Percentiles rank a stretch among this genome's conserved stretches.
These are phyloP conservation scores for Vulpes vulpes DNA, from an alignment of 2,113 vertebrate species.

Conservation along the genomic window DNA sequence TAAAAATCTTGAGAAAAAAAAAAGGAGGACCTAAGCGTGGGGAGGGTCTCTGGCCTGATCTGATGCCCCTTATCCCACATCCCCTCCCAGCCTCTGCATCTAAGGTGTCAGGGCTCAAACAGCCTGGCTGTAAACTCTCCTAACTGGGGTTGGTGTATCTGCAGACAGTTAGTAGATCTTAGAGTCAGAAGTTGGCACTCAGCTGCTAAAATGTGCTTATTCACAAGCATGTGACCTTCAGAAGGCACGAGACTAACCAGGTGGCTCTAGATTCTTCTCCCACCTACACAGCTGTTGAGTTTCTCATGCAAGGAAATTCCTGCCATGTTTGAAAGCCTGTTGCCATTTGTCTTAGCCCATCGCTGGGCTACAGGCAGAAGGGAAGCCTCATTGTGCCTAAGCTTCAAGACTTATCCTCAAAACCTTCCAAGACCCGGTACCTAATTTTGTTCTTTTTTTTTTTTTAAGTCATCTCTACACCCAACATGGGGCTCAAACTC, in stretches of 20 bases:
- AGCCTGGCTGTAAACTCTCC: not conserved
- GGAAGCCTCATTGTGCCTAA: not conserved
- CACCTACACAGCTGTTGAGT: not conserved
- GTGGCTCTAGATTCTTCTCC: conserved; percentile 4
- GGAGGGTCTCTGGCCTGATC: not conserved
- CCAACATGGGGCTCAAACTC: not conserved
- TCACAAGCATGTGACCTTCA: not conserved
- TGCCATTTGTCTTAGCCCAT: not conserved
- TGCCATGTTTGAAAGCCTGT: not conserved
- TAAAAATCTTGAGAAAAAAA: not conserved
- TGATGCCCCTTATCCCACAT: not conserved
- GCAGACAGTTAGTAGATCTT: not conserved
- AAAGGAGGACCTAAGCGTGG: not conserved
- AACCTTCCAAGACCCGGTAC: not conserved
- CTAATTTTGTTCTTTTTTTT: not conserved
- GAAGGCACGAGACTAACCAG: not conserved
- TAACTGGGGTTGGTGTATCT: not conserved
- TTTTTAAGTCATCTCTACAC: not conserved
- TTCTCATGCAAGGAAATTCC: not conserved
- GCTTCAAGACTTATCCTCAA: not conserved
- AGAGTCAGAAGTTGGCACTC: not conserved
- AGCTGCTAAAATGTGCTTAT: not conserved
- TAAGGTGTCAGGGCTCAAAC: not conserved
- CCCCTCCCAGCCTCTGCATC: not conserved
- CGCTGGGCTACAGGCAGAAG: not conserved